Evolutionary conservation across 2,113 vertebrate genomes (phyloP).

Genomic region (Leptosomus discolor): DNA sequence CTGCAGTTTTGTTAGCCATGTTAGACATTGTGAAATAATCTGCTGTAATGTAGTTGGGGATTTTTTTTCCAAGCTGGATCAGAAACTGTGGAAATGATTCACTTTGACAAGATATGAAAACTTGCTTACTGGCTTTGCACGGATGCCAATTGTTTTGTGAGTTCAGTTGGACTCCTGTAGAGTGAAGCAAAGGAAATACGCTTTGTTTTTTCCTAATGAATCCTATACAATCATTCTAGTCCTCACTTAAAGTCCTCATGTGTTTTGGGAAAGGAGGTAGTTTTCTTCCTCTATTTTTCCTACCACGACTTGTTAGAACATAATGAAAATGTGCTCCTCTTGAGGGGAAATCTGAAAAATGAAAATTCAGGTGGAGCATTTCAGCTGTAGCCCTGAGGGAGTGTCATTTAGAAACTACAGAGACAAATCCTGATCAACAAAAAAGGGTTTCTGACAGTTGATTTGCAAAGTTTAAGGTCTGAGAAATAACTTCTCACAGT

Average conservation of each 20-base stretch:
- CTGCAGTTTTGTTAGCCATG: neutral
- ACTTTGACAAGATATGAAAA: neutral
- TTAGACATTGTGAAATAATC: slow-evolving; percentile 1
- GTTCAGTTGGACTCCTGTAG: neutral
- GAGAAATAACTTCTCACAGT: neutral
- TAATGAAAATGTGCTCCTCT: neutral
- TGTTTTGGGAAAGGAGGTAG: neutral
- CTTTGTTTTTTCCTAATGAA: neutral
- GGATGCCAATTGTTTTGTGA: neutral
- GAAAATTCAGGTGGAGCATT: neutral
- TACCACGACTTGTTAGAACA: neutral
- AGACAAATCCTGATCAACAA: neutral
- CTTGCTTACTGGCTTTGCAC: neutral
- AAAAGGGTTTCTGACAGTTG: neutral
- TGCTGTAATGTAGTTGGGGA: neutral
- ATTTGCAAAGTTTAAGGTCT: neutral
- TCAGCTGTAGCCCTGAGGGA: neutral
- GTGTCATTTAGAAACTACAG: neutral
- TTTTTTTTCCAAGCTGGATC: neutral
- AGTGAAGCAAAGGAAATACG: neutral
- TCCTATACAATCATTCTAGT: neutral
- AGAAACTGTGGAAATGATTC: neutral
- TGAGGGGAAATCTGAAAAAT: neutral
- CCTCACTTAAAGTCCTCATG: accelerated
- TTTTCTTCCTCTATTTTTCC: neutral